phyloP scores from a whole-genome alignment of 2,113 vertebrate genomes.

The Numida meleagris region DNA sequence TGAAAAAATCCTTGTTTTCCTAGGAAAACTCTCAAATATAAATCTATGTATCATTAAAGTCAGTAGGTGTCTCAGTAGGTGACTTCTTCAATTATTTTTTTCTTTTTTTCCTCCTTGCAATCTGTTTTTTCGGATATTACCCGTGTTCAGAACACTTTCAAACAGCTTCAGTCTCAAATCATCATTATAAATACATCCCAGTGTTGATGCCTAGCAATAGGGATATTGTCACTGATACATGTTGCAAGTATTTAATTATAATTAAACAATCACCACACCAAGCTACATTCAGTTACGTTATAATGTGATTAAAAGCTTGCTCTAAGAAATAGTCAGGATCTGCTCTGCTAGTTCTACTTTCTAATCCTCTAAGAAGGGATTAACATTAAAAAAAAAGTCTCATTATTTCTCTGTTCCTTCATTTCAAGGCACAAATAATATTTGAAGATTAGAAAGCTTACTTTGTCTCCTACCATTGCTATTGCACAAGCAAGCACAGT shows the following conservation, averaged over 20 bases:
- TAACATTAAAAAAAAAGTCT: conserved; percentile 43
- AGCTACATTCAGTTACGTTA: conserved; percentile 30
- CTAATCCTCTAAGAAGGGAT: conserved; percentile 66
- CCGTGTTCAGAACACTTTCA: not conserved
- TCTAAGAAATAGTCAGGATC: conserved; percentile 54
- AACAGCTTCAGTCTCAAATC: not conserved
- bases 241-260: conserved; percentile 55
- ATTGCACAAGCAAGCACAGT: not conserved
- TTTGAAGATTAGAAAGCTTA: conserved; percentile 23
- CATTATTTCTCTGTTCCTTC: conserved; percentile 36
- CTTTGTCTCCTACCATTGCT: not conserved
- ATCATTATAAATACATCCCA: not conserved
- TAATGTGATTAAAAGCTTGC: conserved; percentile 67
- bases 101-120: not conserved
- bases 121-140: not conserved
- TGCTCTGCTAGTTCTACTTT: conserved; percentile 55
- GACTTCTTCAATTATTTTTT: not conserved
- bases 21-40: not conserved
- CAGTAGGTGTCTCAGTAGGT: not conserved
- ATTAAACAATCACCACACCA: conserved; percentile 45
- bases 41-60: not conserved
- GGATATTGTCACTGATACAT: conserved; percentile 19
- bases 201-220: not conserved
- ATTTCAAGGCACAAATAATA: conserved; percentile 32
- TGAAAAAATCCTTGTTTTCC: not conserved